phyloP scores from a whole-genome alignment of 2,113 vertebrate genomes.

The Misgurnus anguillicaudatus region DNA sequence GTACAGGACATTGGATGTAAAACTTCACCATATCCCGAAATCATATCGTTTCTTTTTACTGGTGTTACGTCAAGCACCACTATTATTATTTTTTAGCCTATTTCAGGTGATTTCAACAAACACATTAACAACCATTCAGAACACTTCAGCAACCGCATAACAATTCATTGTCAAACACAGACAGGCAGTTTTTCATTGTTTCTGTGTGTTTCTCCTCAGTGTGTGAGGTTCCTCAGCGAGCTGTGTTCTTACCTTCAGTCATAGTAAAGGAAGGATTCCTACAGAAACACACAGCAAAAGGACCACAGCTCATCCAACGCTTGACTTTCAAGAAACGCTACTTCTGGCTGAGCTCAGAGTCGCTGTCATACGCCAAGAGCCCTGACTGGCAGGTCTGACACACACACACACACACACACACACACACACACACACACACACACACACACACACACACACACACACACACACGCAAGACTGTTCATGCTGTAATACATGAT shows the following conservation, averaged over 20 bases:
- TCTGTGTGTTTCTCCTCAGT: conserved; percentile 55
- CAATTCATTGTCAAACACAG: too few relatives aligned
- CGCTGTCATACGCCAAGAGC: conserved; percentile 81
- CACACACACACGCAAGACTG: too few relatives aligned
- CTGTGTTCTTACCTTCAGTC: conserved; percentile 71
- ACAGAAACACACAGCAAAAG: conserved; percentile 76
- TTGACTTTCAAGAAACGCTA: conserved; percentile 91
- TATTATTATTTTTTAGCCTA: too few relatives aligned
- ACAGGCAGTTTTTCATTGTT: too few relatives aligned
- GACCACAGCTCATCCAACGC: conserved; percentile 75
- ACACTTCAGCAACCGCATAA: too few relatives aligned
- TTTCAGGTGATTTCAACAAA: too few relatives aligned
- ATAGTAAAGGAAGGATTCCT: conserved; percentile 87
- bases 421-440: not conserved
- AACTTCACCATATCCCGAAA: too few relatives aligned
- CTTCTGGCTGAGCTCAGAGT: conserved; percentile 86
- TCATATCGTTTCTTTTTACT: too few relatives aligned
- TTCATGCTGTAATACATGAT: too few relatives aligned
- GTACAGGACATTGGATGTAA: not conserved
- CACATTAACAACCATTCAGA: too few relatives aligned
- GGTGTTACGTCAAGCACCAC: too few relatives aligned
- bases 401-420: not conserved
- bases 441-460: too few relatives aligned
- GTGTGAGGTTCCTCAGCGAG: conserved; percentile 65
- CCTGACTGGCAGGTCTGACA: conserved; percentile 81